phyloP scores from a whole-genome alignment of 2,888 invertebrate species.

The Proisotoma minuta region DNA sequence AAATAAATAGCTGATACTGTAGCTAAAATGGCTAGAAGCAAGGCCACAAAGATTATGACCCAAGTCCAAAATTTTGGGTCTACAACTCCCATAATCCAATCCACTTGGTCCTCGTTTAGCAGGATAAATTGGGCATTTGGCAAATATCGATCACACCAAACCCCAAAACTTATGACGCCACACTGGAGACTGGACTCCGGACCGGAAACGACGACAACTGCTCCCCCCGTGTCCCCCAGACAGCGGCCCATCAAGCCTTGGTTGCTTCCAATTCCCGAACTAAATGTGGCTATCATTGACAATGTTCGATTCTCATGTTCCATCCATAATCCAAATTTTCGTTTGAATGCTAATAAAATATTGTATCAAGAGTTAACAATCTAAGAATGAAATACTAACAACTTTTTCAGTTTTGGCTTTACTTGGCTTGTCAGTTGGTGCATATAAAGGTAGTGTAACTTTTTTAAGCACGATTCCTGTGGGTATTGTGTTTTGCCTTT shows the following conservation, averaged over 20 bases:
- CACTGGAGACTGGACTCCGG: background rate
- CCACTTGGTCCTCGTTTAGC: background rate
- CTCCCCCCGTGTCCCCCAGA: slow-evolving; percentile 7
- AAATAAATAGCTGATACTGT: no score
- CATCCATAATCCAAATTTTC: background rate
- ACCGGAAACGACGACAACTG: background rate
- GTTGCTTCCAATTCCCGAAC: slow-evolving; percentile 3
- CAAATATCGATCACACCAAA: slow-evolving; percentile 12
- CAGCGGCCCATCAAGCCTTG: slow-evolving; percentile 9
- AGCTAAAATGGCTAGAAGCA: no score
- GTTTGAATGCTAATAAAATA: no score
- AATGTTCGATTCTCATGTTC: background rate
- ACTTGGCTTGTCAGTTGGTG: no score
- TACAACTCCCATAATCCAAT: background rate
- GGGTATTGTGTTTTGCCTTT: slow-evolving; percentile 9
- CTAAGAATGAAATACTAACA: no score
- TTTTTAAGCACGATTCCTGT: slow-evolving; percentile 2
- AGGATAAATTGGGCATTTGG: background rate
- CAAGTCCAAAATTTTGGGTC: slow-evolving; percentile 6
- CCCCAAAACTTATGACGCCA: slow-evolving; percentile 7
- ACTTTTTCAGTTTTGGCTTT: no score
- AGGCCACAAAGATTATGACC: no score
- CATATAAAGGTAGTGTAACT: background rate
- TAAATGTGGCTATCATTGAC: slow-evolving; percentile 3
- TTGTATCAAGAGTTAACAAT: no score